Conservation (phyloP, 1,140 invertebrate genomes). For the Andrena cerasifolii region DNA sequence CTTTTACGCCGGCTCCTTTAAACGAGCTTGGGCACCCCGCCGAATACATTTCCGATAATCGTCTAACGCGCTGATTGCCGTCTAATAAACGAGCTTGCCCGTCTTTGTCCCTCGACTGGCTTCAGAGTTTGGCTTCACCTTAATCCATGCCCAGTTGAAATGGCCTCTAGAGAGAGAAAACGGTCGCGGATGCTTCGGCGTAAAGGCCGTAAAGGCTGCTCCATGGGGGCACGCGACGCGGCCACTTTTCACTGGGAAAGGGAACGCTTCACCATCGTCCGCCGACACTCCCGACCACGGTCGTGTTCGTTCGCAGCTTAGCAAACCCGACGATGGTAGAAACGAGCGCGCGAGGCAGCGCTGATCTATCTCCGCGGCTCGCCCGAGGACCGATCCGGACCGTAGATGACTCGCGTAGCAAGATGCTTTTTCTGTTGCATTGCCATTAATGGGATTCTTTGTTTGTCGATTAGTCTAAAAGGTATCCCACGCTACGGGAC, state of each 20-base stretch:
- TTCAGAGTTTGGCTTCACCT: constrained; percentile 10
- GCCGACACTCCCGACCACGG: background rate
- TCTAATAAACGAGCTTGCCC: constrained; percentile 16
- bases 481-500: background rate
- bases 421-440: background rate
- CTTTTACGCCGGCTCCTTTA: constrained; percentile 18
- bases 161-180: background rate
- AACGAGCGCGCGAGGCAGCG: background rate
- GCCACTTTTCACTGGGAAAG: background rate
- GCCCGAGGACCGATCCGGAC: background rate
- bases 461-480: background rate
- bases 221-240: constrained; percentile 8
- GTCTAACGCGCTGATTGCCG: constrained; percentile 10
- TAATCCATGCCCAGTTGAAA: background rate
- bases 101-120: background rate
- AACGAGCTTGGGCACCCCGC: background rate
- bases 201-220: constrained; percentile 10
- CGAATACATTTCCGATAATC: background rate
- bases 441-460: background rate
- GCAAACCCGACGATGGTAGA: no score
- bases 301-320: no score
- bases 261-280: background rate
- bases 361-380: background rate
- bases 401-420: background rate
- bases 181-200: background rate